Base-by-base conservation (phyloP, 2,797 vertebrate genomes). In the Clamator glandarius region DNA sequence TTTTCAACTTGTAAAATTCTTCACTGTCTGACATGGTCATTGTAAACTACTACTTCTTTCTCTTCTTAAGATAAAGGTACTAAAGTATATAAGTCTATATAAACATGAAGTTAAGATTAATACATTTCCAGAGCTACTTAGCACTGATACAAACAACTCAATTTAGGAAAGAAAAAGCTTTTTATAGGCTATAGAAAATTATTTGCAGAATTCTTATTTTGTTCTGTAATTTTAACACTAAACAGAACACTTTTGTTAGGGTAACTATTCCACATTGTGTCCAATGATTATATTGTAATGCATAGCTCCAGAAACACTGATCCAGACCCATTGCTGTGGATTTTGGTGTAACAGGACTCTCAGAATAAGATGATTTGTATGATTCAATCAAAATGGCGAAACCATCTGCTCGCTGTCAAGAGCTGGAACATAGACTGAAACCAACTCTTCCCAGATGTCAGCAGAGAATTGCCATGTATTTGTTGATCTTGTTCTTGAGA, bases 401-500 rank as follows among this genome's bases (percentile, higher is more conserved):
- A 61, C 83, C 74, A 67, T 89, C 68, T 95, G 75, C 54, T 83
- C 89, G 62, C 51, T 80, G 63, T 78, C 75, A 94, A 48, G 82
- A 91, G 52, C 57, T 78, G 52, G 41, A 83, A 85, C 28, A 63
- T 2, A 74, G 46, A 90, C 54, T 90, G 57, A 91, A 94, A 39
- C 26, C 76, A 83, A 10, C 63, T 48, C 57, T 88, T 92, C 90
- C 81, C 87, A 94, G 84, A 84, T 94, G 94, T 83, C 85, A 95
- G 78, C 69, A 92, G 35, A 86, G 73, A 92, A 85, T 73, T 79
- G 39, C 42, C 39, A 55, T 44, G 1, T 51, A 83, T 66, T 70
- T 48, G 14, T 83, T 31, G 54, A 81, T 50, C 26, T 44, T 44
- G 46, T 72, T 82, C 55, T 69, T 66, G 61, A 96, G 87, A 80